Percentiles rank a stretch among this genome's conserved stretches.
phyloP scores from a whole-genome alignment of 2,113 vertebrate species.

The Passerina amoena region DNA sequence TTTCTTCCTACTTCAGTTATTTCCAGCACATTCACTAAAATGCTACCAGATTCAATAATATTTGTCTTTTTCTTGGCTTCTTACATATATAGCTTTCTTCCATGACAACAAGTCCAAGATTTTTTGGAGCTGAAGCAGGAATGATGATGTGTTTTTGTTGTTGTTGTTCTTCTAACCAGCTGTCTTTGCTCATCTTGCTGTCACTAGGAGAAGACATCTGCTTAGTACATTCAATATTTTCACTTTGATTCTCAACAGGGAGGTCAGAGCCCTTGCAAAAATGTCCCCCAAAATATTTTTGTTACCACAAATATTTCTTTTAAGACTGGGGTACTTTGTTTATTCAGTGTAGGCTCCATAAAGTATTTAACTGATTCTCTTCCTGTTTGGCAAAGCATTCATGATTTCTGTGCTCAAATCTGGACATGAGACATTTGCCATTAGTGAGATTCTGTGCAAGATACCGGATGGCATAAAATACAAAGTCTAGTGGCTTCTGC shows the following conservation, averaged over 20 bases:
- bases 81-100: conserved; percentile 50
- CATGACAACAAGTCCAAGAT: conserved; percentile 63
- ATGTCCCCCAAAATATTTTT: neutral
- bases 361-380: neutral
- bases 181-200: conserved; percentile 65
- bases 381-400: neutral
- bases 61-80: conserved; percentile 64
- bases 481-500: neutral
- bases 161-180: conserved; percentile 65
- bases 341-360: neutral
- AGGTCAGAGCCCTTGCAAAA: conserved; percentile 28
- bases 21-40: conserved; percentile 55
- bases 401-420: neutral
- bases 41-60: conserved; percentile 57
- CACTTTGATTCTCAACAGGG: conserved; percentile 25
- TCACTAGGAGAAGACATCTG: conserved; percentile 57
- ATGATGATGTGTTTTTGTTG: conserved; percentile 60
- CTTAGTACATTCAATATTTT: conserved; percentile 38
- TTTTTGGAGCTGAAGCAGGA: conserved; percentile 42
- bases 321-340: neutral
- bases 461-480: neutral
- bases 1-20: conserved; percentile 55
- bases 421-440: neutral
- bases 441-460: neutral
- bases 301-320: neutral